Conservation (phyloP, 2,113 vertebrate species). For the Epinephelus cyanopodus region DNA sequence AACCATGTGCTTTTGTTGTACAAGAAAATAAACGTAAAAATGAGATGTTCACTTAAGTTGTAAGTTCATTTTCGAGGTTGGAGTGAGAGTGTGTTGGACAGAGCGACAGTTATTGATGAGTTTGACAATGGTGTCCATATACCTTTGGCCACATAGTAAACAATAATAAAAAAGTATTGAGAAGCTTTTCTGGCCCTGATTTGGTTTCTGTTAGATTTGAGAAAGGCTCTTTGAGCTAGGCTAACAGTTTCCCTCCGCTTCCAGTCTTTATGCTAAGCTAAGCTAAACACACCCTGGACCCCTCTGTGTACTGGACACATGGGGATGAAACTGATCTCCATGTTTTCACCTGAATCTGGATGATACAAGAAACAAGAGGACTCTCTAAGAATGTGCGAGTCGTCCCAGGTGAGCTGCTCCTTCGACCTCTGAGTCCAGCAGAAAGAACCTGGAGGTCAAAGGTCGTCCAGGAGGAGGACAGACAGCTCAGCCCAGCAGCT, state of each 20-base stretch:
- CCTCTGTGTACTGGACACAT: neutral
- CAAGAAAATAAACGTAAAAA: too few species aligned
- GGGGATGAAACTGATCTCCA: neutral
- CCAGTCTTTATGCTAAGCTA: conserved; percentile 9
- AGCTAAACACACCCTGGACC: neutral
- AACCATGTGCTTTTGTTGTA: too few species aligned
- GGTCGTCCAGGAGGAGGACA: neutral
- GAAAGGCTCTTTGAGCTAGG: neutral
- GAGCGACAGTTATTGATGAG: too few species aligned
- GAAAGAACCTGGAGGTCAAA: conserved; percentile 25
- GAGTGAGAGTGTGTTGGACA: too few species aligned
- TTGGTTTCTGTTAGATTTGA: too few species aligned
- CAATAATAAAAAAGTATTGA: too few species aligned
- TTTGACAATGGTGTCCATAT: too few species aligned
- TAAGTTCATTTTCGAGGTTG: too few species aligned
- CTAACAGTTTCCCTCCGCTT: neutral
- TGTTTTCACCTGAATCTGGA: neutral
- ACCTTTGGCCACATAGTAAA: too few species aligned
- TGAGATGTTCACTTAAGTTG: too few species aligned
- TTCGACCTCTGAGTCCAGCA: neutral
- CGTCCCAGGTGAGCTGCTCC: neutral
- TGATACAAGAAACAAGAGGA: neutral
- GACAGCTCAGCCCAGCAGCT: neutral
- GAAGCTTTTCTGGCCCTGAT: too few species aligned
- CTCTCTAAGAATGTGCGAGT: neutral